phyloP scores from a whole-genome alignment of 2,113 vertebrate genomes.

The Psilopogon haemacephalus region DNA sequence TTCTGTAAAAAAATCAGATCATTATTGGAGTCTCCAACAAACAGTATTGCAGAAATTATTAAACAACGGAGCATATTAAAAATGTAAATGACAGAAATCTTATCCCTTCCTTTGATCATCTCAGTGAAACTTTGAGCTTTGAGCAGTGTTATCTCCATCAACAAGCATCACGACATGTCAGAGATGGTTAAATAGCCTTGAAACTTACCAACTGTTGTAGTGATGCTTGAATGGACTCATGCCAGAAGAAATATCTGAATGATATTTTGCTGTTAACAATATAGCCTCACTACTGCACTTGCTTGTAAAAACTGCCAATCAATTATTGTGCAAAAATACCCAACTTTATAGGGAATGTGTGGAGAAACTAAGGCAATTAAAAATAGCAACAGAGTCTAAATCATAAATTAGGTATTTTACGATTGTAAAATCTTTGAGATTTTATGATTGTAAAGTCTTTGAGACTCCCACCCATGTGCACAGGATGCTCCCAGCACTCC shows the following conservation, averaged over 20 bases:
- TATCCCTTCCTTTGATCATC: fast-evolving
- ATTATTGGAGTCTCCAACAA: neutral
- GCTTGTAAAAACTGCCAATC: neutral
- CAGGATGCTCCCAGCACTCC: neutral
- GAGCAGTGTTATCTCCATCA: neutral
- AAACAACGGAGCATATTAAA: neutral
- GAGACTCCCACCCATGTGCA: neutral
- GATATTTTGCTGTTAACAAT: neutral
- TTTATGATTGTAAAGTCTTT: no score
- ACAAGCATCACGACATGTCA: fast-evolving
- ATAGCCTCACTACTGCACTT: neutral
- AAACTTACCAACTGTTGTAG: neutral
- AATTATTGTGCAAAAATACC: no score
- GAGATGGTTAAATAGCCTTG: neutral
- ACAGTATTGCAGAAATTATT: neutral
- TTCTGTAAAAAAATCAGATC: neutral
- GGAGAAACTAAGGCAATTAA: neutral
- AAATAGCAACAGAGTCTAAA: neutral
- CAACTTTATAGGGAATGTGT: neutral
- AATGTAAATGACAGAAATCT: neutral
- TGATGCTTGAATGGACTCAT: neutral
- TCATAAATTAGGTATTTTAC: neutral
- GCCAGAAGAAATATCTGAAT: neutral
- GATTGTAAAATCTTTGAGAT: no score
- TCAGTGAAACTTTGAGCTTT: neutral